Evolutionary conservation across 1,140 invertebrate species (phyloP), one percentile per base, ranked within the genome.

Genomic region (Cyclargus thomasi): DNA sequence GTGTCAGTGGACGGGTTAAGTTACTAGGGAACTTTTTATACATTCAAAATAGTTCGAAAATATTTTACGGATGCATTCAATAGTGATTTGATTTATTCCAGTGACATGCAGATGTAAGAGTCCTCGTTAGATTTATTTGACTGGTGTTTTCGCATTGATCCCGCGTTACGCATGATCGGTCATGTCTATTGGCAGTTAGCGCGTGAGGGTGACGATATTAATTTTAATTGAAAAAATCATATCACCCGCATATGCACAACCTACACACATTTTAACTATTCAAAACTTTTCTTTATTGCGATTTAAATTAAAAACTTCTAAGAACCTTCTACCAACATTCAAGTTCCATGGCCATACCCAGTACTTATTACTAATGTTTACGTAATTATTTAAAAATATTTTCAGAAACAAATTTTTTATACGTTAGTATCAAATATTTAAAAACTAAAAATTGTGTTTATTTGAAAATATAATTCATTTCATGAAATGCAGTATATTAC

Each of bases 41-140:
- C 85, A 88, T 90, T 88, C 84, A 88, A 88, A 88, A 88, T 81
- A 88, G 86, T 88, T 88, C 81, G 71, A 84, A 89, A 89, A 88
- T 88, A 88, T 90, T 90, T 88, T 80, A 88, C 84, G 88, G 79
- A 79, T 78, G 86, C 80, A 90, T 90, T 88, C 82, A 90, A 84
- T 77, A 72, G 83, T 86, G 85, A 88, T 90, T 88, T 90, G 88
- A 90, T 90, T 90, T 90, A 90, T 90, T 83, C 85, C 78, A 83
- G 71, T 84, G 88, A 87, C 85, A 90, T 90, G 88, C 88, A 90
- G 86, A 90, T 88, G 86, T 81, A 79, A 83, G 80, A 77, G 82
- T 80, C 68, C 83, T 86, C 81, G 88, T 90, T 90, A 88, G 83
- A 88, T 87, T 87, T 88, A 87, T 90, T 85, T 83, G 85, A 86